Conservation (phyloP, 1,140 invertebrate genomes). For the Trichogramma pretiosum region DNA sequence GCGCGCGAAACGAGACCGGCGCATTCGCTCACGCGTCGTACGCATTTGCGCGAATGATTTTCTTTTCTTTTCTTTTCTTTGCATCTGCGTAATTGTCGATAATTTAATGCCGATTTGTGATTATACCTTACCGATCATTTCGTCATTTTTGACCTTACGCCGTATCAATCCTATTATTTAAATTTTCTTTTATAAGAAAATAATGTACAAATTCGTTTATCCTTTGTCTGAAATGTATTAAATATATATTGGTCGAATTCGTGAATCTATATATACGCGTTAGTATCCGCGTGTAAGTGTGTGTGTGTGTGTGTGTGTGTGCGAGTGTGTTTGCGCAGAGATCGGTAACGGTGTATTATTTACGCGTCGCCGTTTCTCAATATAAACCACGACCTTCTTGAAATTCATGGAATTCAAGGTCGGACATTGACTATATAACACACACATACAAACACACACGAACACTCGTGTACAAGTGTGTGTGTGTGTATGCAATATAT, state of each 20-base stretch:
- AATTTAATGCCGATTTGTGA: too few relatives aligned
- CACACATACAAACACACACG: too few relatives aligned
- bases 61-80: too few relatives aligned
- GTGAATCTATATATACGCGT: neutral
- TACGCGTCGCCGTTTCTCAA: slow-evolving; percentile 14
- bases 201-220: neutral
- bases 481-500: too few relatives aligned
- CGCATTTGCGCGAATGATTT: slow-evolving; percentile 5
- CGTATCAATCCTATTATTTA: too few relatives aligned
- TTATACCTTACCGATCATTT: too few relatives aligned
- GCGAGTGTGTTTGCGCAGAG: neutral
- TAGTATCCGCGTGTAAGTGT: too few relatives aligned
- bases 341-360: slow-evolving; percentile 3
- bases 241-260: neutral
- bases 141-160: too few relatives aligned
- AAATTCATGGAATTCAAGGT: slow-evolving; percentile 24
- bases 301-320: too few relatives aligned
- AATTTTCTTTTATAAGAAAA: too few relatives aligned
- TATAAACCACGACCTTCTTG: slow-evolving; percentile 26
- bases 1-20: neutral
- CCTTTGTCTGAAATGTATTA: neutral
- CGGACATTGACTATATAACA: slow-evolving; percentile 17
- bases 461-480: too few relatives aligned
- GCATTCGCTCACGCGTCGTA: slow-evolving; percentile 3
- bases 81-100: too few relatives aligned